These are phyloP conservation scores for Thinocorus orbignyianus DNA, from an alignment of 2,113 vertebrate genomes.

Conservation along the genomic window DNA sequence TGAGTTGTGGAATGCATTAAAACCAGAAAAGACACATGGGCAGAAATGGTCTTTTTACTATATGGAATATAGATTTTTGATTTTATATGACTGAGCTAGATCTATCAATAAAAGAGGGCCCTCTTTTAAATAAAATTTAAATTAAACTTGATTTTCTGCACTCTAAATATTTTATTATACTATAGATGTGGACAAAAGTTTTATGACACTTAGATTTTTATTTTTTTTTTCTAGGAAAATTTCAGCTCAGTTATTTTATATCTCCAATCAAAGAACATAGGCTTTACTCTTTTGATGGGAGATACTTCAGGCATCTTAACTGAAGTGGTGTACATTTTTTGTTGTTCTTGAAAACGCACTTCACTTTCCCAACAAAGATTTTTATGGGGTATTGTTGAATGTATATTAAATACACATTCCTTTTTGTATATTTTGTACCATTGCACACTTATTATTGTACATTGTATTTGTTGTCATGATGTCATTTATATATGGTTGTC, in stretches of 20 bases:
- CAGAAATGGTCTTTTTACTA: conserved; percentile 24
- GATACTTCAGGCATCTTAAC: conserved; percentile 18
- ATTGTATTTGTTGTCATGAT: conserved; percentile 47
- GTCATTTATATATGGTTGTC: conserved; percentile 53
- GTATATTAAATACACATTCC: conserved; percentile 60
- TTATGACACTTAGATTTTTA: background rate
- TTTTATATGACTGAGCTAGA: conserved; percentile 41
- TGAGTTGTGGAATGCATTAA: conserved; percentile 21
- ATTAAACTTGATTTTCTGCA: conserved; percentile 19
- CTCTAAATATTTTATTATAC: conserved; percentile 43
- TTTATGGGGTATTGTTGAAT: conserved; percentile 60
- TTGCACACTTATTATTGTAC: conserved; percentile 39
- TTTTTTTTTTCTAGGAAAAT: background rate
- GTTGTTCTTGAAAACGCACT: conserved; percentile 45
- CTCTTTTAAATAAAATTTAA: conserved; percentile 42
- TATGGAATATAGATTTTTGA: conserved; percentile 12
- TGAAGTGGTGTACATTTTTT: conserved; percentile 39
- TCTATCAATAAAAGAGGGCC: conserved; percentile 7
- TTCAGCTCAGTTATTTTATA: conserved; percentile 30
- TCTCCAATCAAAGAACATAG: background rate
- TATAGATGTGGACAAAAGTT: background rate
- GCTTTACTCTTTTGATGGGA: conserved; percentile 12
- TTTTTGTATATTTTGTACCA: conserved; percentile 67
- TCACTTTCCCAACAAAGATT: conserved; percentile 38
- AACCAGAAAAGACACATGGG: background rate